Evolutionary conservation across 2,888 invertebrate genomes (phyloP).

Genomic region (Caenorhabditis uteleia): DNA sequence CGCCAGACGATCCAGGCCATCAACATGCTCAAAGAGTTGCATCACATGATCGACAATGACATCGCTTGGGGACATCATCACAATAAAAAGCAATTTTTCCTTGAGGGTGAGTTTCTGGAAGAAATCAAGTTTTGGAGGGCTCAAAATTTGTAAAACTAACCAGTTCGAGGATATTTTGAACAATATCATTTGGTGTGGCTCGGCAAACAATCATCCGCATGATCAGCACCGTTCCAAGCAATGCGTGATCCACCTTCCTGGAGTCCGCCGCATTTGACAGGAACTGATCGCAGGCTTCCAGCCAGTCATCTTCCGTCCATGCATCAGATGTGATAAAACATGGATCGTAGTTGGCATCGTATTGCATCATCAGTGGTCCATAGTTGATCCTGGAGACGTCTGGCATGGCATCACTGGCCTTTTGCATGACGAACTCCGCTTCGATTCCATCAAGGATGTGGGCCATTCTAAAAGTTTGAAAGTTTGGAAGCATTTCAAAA

Average conservation of each 20-base stretch:
- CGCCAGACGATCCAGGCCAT: conserved; percentile 32
- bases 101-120: conserved; percentile 15
- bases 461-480: conserved; percentile 5
- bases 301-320: conserved; percentile 23
- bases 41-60: conserved; percentile 16
- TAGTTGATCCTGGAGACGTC: no score
- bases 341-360: background rate
- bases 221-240: conserved; percentile 4
- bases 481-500: background rate
- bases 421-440: no score
- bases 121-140: background rate
- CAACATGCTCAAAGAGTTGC: conserved; percentile 12
- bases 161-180: conserved; percentile 12
- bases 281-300: conserved; percentile 17
- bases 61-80: conserved; percentile 20
- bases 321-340: background rate
- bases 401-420: no score
- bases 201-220: conserved; percentile 19
- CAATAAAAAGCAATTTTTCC: conserved; percentile 23
- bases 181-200: conserved; percentile 13
- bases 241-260: background rate
- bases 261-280: background rate
- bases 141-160: conserved; percentile 7
- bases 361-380: background rate
- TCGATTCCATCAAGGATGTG: background rate